A percentile compares a stretch with the other conserved stretches of the same genome.
Evolutionary conservation across 1,140 invertebrate species (phyloP).

Genomic region (Oryctes rhinoceros): DNA sequence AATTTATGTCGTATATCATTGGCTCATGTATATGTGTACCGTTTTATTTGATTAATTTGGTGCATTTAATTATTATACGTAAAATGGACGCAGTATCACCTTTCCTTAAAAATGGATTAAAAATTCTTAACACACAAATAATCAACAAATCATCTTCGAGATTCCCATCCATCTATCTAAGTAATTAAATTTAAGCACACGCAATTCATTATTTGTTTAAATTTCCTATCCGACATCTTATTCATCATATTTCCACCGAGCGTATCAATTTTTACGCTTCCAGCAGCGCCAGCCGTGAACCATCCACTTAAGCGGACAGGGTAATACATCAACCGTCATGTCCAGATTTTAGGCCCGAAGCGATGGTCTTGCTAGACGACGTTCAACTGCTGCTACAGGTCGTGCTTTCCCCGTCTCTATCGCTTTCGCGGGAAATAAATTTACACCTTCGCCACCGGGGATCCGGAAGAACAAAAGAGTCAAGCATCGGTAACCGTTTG

Average conservation of each 20-base stretch:
- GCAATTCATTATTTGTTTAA: constrained; percentile 15
- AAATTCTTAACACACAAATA: too few relatives aligned
- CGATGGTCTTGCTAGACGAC: neutral
- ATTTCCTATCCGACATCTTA: neutral
- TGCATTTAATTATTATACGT: too few relatives aligned
- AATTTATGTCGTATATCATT: too few relatives aligned
- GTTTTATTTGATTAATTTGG: too few relatives aligned
- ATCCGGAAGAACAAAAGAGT: neutral
- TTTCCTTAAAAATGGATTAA: too few relatives aligned
- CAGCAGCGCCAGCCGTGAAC: neutral
- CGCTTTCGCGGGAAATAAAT: neutral
- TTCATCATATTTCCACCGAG: constrained; percentile 3
- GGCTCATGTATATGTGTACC: too few relatives aligned
- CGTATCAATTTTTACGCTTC: neutral
- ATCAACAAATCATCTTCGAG: neutral
- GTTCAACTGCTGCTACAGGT: neutral
- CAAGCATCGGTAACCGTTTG: neutral
- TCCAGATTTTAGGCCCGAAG: neutral
- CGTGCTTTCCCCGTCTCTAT: neutral
- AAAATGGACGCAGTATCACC: too few relatives aligned
- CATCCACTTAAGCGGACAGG: neutral
- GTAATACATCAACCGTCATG: constrained; percentile 17
- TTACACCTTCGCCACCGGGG: neutral
- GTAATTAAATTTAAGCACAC: neutral
- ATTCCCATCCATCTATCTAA: neutral